Evolutionary conservation across 2,113 vertebrate genomes (phyloP), one percentile per base, ranked within the genome.

Genomic region (Mus pahari): DNA sequence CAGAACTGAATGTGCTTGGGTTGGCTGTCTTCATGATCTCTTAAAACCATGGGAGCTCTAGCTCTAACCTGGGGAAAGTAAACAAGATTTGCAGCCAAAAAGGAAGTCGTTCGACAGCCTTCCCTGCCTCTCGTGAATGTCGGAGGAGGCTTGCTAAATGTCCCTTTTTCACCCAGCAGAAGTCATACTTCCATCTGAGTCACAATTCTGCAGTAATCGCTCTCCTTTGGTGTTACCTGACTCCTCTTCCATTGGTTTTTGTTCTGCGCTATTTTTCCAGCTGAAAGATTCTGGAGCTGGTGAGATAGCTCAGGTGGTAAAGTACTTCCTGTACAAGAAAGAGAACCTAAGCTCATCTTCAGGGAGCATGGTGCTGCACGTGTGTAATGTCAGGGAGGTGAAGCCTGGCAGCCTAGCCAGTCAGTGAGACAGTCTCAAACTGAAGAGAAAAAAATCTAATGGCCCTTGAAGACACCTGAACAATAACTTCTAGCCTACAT

Each of bases 11-110:
- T 39, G 93, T 77, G n/a, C 62, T 82, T 8, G 17, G n/a, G 60
- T 86, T 95, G 82, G 86, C 58, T 48, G 14, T 84, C 68, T 91
- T 31, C 16, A 10, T 5, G n/a, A 87, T 48, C 84, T 95, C 83
- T 90, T 79, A 92, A 96, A 90, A 95, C 50, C 58, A 75, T 93
- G 39, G 75, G 70, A 50, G 36, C 33, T 53, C 78, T 87, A 53
- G 58, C 66, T 94, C 83, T 95, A 94, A 93, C 83, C 62, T 95
- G 87, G 94, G 86, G 96, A 96, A 91, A 93, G 88, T 82, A 96
- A 97, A 93, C 92, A 94, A 45, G 58, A 81, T 75, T 93, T 42
- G 5, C 36, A 66, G 87, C 83, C 91, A 94, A 92, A 68, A 92
- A 88, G 58, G 55, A 98, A 97, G 92, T 83, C 0, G 58, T 91